Conservation (phyloP, 2,797 vertebrate genomes). For the Thunnus albacares region DNA sequence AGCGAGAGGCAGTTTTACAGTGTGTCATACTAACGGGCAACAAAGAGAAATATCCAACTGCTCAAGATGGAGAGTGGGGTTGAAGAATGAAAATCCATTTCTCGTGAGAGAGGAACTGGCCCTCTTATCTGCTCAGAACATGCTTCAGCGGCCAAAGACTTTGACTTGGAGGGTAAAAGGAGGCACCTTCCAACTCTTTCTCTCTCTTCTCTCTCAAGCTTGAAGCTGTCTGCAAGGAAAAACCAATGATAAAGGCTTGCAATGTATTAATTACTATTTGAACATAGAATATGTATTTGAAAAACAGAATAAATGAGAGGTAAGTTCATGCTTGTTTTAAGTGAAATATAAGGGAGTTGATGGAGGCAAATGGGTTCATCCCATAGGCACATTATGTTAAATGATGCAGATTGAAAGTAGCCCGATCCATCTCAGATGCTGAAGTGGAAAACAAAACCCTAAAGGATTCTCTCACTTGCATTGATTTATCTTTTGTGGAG, state of each 20-base stretch:
- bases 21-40: constrained; percentile 30
- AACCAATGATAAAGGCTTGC: constrained; percentile 55
- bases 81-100: constrained; percentile 71
- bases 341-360: constrained; percentile 27
- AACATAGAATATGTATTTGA: constrained; percentile 42
- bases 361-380: constrained; percentile 23
- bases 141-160: constrained; percentile 66
- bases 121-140: constrained; percentile 80
- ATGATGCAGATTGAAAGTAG: constrained; percentile 47
- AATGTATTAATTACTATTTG: constrained; percentile 54
- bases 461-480: constrained; percentile 42
- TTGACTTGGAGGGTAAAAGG: constrained; percentile 73
- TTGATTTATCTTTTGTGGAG: constrained; percentile 36
- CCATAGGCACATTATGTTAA: constrained; percentile 45
- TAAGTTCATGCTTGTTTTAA: constrained; percentile 29
- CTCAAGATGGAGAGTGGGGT: constrained; percentile 52
- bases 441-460: constrained; percentile 48
- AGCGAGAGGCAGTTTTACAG: constrained; percentile 30
- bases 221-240: constrained; percentile 41
- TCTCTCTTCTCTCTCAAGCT: constrained; percentile 43
- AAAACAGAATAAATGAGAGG: constrained; percentile 50
- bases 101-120: constrained; percentile 55
- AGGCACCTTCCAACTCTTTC: constrained; percentile 46
- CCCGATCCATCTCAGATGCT: constrained; percentile 37
- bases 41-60: constrained; percentile 54